Percentiles rank a stretch among this genome's conserved stretches.
These are phyloP conservation scores for Apodemia duryi DNA, from an alignment of 2,888 invertebrate species.

Conservation along the genomic window DNA sequence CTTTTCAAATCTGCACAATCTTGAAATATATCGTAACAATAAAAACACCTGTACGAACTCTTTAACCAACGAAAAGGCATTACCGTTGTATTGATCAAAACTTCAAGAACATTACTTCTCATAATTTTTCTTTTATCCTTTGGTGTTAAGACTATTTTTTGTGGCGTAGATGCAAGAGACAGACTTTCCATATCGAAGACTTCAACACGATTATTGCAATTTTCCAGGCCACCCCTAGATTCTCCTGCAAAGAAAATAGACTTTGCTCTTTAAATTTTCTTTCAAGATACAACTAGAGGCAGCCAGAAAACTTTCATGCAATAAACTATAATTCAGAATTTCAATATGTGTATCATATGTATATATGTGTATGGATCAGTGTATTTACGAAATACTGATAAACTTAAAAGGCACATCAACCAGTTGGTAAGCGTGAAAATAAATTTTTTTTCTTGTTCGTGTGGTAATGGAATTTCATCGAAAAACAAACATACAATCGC, in stretches of 20 bases:
- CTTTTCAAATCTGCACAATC: conserved; percentile 56
- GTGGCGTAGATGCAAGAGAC: conserved; percentile 18
- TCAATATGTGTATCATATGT: not conserved
- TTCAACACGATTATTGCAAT: conserved; percentile 30
- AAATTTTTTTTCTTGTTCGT: not conserved
- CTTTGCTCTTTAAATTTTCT: conserved; percentile 35
- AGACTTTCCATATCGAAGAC: conserved; percentile 24
- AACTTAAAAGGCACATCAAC: not conserved
- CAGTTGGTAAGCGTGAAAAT: not conserved
- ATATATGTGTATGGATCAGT: too few relatives aligned
- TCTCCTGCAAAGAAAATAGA: conserved; percentile 68
- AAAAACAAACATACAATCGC: too few relatives aligned
- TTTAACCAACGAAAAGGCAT: conserved; percentile 73
- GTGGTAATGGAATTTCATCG: too few relatives aligned
- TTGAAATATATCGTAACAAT: conserved; percentile 71
- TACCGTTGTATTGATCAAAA: conserved; percentile 54
- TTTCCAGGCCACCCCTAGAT: conserved; percentile 59
- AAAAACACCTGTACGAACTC: conserved; percentile 68
- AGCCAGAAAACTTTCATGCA: conserved; percentile 42
- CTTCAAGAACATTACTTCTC: conserved; percentile 59
- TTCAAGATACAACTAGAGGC: conserved; percentile 39
- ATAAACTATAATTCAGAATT: conserved; percentile 5
- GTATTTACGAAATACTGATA: not conserved
- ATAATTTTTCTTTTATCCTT: conserved; percentile 59
- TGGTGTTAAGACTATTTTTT: conserved; percentile 37